Conservation (phyloP, 2,888 invertebrate species). For the Caenorhabditis uteleia region DNA sequence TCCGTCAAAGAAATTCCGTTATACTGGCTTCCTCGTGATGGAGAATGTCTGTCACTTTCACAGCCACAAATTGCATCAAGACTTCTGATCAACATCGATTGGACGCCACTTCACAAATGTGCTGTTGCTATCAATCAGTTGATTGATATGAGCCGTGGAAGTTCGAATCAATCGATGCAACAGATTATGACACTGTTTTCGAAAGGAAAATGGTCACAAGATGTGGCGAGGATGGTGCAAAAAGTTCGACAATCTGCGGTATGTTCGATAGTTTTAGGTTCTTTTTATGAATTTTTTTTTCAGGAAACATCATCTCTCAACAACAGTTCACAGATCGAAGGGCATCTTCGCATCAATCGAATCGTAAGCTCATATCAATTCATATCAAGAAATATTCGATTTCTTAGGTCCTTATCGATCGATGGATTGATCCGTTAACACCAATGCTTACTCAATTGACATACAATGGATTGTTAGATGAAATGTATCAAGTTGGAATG, state of each 20-base stretch:
- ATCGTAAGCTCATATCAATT: constrained; percentile 12
- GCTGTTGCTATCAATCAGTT: constrained; percentile 42
- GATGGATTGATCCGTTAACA: constrained; percentile 88
- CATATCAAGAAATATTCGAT: not conserved
- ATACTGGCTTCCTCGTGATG: constrained; percentile 53
- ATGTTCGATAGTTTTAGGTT: not conserved
- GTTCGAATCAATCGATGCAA: constrained; percentile 13
- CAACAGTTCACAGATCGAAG: constrained; percentile 4
- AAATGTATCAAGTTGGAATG: constrained; percentile 47
- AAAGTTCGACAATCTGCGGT: constrained; percentile 32
- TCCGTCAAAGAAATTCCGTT: constrained; percentile 49
- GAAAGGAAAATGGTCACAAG: constrained; percentile 51
- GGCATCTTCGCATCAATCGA: constrained; percentile 22
- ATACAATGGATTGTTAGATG: constrained; percentile 93
- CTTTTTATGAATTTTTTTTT: not conserved
- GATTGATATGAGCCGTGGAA: constrained; percentile 30
- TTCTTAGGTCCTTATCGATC: constrained; percentile 82
- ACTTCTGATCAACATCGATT: constrained; percentile 47
- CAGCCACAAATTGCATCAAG: constrained; percentile 47
- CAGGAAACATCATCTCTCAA: not conserved
- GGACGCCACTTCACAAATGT: constrained; percentile 49
- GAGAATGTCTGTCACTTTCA: constrained; percentile 47
- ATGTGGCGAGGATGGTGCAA: constrained; percentile 45
- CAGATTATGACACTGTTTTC: constrained; percentile 29
- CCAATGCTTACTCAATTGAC: constrained; percentile 92